Percentiles rank a stretch among this genome's conserved stretches.
Conservation (phyloP, 1,140 invertebrate genomes). For the Trichomalopsis sarcophagae region DNA sequence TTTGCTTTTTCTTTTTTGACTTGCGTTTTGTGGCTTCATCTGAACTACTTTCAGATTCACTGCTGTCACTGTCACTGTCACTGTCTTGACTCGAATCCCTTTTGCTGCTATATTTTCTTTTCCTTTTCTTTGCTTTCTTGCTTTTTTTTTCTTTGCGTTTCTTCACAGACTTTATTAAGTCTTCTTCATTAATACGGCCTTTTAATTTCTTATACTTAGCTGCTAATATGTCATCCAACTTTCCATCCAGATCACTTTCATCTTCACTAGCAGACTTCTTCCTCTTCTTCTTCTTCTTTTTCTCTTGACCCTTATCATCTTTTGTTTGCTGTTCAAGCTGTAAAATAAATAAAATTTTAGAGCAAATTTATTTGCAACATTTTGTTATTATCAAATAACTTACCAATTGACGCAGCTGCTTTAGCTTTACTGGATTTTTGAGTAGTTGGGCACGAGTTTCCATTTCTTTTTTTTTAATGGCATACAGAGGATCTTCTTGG, state of each 20-base stretch:
- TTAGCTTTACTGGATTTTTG: slow-evolving; percentile 93
- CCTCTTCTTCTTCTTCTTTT: slow-evolving; percentile 75
- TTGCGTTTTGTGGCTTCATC: slow-evolving; percentile 43
- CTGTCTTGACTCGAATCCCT: slow-evolving; percentile 24
- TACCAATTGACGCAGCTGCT: slow-evolving; percentile 87
- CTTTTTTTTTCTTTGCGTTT: slow-evolving; percentile 59
- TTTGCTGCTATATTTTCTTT: slow-evolving; percentile 44
- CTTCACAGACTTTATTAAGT: slow-evolving; percentile 67
- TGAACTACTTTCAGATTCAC: slow-evolving; percentile 11
- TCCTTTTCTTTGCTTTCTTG: slow-evolving; percentile 56
- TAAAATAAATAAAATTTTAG: not conserved
- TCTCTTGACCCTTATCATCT: slow-evolving; percentile 57
- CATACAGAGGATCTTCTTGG: slow-evolving; percentile 91
- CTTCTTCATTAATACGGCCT: slow-evolving; percentile 64
- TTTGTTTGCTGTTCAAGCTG: slow-evolving; percentile 34
- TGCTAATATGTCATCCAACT: slow-evolving; percentile 68
- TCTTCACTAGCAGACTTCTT: slow-evolving; percentile 73
- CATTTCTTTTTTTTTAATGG: slow-evolving; percentile 90
- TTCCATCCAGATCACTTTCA: slow-evolving; percentile 63
- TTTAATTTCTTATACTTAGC: slow-evolving; percentile 71
- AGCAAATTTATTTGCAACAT: not conserved
- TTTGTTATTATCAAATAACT: slow-evolving; percentile 56
- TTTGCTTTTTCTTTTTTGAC: slow-evolving; percentile 35
- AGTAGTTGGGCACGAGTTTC: slow-evolving; percentile 87
- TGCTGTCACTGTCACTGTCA: slow-evolving; percentile 44